These are phyloP conservation scores for Drosophila emarginata DNA, from an alignment of 2,888 invertebrate genomes.

Conservation along the genomic window DNA sequence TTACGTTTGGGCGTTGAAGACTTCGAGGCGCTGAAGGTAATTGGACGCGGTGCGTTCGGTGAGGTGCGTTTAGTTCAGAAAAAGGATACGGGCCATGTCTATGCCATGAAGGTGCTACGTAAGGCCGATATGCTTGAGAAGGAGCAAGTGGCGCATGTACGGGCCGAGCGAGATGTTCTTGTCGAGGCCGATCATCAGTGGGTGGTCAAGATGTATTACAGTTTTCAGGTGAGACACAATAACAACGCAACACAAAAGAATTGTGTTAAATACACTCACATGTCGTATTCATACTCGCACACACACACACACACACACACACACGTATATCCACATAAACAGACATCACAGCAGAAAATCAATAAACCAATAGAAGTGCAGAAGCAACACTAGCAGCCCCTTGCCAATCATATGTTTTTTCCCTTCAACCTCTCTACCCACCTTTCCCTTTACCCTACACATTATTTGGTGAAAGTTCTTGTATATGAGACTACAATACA, in stretches of 20 bases:
- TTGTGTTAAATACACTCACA: constrained; percentile 33
- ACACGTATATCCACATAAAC: constrained; percentile 5
- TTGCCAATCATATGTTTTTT: constrained; percentile 69
- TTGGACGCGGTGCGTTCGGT: constrained; percentile 96
- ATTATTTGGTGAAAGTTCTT: constrained; percentile 71
- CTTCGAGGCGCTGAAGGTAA: constrained; percentile 98
- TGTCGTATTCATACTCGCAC: neutral
- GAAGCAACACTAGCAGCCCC: constrained; percentile 38
- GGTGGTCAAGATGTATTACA: constrained; percentile 99
- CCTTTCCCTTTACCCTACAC: constrained; percentile 24
- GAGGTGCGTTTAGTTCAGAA: constrained; percentile 99
- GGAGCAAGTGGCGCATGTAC: constrained; percentile 98
- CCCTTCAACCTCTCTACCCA: constrained; percentile 14
- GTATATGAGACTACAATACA: constrained; percentile 19
- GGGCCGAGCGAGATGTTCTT: constrained; percentile 98
- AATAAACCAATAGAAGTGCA: constrained; percentile 75
- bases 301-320: neutral
- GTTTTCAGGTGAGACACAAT: constrained; percentile 87
- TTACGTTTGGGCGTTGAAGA: constrained; percentile 98
- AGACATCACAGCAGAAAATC: constrained; percentile 54
- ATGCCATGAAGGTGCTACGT: constrained; percentile 99
- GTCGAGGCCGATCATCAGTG: constrained; percentile 99
- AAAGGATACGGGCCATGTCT: constrained; percentile 99
- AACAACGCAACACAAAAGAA: constrained; percentile 36
- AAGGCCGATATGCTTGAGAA: constrained; percentile 99